These are phyloP conservation scores for Vespertilio murinus DNA, from an alignment of 2,797 vertebrate genomes.

Conservation along the genomic window DNA sequence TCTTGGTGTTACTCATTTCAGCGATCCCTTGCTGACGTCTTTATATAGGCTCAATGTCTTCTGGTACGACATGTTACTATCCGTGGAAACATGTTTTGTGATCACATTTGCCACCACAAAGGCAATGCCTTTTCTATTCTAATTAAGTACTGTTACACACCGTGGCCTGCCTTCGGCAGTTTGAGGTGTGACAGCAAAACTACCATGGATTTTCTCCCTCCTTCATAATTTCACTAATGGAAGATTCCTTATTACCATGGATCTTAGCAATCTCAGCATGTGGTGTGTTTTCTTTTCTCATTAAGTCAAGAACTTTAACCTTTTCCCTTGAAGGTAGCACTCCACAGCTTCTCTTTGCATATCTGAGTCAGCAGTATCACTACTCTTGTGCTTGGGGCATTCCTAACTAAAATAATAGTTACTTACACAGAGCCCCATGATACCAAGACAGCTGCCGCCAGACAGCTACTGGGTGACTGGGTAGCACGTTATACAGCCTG, in stretches of 20 bases:
- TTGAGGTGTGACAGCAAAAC: not conserved
- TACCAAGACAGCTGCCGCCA: not conserved
- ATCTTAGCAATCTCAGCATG: not conserved
- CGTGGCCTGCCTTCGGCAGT: not conserved
- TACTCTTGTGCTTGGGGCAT: not conserved
- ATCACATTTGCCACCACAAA: not conserved
- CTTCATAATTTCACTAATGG: not conserved
- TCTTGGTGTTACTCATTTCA: not conserved
- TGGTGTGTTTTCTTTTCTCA: not conserved
- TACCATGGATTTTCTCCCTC: not conserved
- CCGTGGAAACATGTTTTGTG: not conserved
- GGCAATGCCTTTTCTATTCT: not conserved
- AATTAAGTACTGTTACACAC: not conserved
- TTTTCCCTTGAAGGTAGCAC: not conserved
- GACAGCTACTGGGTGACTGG: not conserved
- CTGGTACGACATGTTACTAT: not conserved
- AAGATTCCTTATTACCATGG: not conserved
- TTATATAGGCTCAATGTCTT: not conserved
- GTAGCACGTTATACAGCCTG: not conserved
- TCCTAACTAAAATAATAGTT: not conserved
- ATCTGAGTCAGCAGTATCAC: not conserved
- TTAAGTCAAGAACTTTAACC: not conserved
- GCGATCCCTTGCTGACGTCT: not conserved
- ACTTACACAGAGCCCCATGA: not conserved
- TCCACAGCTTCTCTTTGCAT: not conserved